Conservation (phyloP, 2,113 vertebrate species). For the Cryptoleucopteryx plumbea region DNA sequence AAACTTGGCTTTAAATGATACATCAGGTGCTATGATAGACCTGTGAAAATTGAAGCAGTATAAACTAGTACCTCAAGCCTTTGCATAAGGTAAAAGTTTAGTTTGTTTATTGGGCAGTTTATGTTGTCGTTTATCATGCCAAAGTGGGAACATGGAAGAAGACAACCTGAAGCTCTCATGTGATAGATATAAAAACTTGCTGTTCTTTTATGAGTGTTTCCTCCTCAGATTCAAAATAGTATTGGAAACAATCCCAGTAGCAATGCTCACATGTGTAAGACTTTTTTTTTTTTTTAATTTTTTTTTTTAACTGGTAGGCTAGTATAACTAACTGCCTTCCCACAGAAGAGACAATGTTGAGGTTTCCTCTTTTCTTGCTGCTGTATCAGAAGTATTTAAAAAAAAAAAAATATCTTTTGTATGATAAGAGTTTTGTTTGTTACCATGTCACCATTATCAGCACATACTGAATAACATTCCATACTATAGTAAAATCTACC, state of each 20-base stretch:
- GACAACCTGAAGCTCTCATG: neutral
- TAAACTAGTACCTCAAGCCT: neutral
- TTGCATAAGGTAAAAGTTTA: neutral
- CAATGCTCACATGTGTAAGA: neutral
- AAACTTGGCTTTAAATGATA: neutral
- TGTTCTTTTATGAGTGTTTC: neutral
- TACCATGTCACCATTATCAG: neutral
- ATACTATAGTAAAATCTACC: neutral
- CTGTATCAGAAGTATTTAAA: neutral
- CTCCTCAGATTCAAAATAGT: neutral
- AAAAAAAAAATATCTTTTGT: neutral
- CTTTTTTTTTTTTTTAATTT: neutral
- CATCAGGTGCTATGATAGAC: neutral
- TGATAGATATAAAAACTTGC: neutral
- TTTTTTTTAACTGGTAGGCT: neutral
- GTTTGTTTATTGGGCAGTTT: neutral
- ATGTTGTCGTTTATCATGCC: neutral
- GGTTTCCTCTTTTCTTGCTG: neutral
- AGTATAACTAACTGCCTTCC: neutral
- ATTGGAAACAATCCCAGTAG: neutral
- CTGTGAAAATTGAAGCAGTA: neutral
- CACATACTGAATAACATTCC: neutral
- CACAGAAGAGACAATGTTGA: neutral
- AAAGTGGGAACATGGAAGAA: neutral
- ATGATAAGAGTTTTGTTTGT: neutral